Evolutionary conservation across 2,113 vertebrate species (phyloP).

Genomic region (Gasterosteus nipponicus): DNA sequence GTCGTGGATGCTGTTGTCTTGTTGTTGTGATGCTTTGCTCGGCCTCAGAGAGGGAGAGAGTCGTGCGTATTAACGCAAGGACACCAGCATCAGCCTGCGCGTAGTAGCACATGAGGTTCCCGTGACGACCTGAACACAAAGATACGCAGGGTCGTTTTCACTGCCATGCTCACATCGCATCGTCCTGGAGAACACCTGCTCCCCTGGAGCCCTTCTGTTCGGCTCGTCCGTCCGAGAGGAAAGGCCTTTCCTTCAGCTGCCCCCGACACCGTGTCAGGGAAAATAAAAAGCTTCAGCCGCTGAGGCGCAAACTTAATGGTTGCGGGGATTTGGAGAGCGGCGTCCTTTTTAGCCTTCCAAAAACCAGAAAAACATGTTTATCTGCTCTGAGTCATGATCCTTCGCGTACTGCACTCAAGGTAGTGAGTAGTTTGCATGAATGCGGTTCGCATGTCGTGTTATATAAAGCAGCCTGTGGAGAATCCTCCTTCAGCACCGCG

Average conservation of each 20-base stretch:
- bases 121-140: background rate
- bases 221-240: slow-evolving; percentile 41
- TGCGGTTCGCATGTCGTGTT: too few species aligned
- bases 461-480: too few species aligned
- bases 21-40: slow-evolving; percentile 25
- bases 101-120: background rate
- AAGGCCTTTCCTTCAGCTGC: slow-evolving; percentile 31
- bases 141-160: background rate
- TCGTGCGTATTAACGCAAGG: background rate
- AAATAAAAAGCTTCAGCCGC: slow-evolving; percentile 36
- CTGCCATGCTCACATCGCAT: background rate
- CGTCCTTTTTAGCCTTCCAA: background rate
- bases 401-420: too few species aligned
- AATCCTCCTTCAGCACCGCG: too few species aligned
- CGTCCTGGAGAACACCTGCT: background rate
- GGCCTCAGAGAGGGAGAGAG: slow-evolving; percentile 16
- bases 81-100: background rate
- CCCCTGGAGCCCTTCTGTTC: slow-evolving; percentile 18
- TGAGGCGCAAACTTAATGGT: background rate
- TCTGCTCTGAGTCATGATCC: too few species aligned
- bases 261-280: slow-evolving; percentile 7
- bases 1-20: slow-evolving; percentile 29
- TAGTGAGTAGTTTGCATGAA: too few species aligned
- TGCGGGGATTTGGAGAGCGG: background rate
- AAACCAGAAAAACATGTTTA: too few species aligned